phyloP scores from a whole-genome alignment of 2,888 invertebrate genomes.

The Drosophila suboccidentalis region DNA sequence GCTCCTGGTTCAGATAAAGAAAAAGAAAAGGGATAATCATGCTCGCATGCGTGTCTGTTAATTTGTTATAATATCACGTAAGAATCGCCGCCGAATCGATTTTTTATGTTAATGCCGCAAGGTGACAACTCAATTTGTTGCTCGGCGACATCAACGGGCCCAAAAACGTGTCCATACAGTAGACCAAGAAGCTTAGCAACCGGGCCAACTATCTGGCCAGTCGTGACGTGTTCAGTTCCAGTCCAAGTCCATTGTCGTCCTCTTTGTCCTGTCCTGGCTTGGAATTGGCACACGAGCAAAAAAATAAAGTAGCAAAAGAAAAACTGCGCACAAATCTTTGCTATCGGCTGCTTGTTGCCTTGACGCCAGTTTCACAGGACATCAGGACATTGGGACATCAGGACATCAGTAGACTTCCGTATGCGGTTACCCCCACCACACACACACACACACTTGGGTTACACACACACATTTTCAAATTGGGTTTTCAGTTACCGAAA shows the following conservation, averaged over 20 bases:
- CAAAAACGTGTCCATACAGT: conserved; percentile 61
- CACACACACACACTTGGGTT: conserved; percentile 35
- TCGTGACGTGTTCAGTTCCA: conserved; percentile 43
- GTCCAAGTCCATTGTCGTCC: conserved; percentile 17
- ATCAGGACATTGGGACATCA: background rate
- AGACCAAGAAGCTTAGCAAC: conserved; percentile 58
- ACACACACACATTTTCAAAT: conserved; percentile 28
- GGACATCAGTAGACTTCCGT: conserved; percentile 27
- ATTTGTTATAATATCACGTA: conserved; percentile 77
- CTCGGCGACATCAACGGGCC: conserved; percentile 18
- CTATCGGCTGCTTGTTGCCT: conserved; percentile 46
- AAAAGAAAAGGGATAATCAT: conserved; percentile 67
- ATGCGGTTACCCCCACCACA: conserved; percentile 21
- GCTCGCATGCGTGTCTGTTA: conserved; percentile 59
- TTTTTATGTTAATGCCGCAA: conserved; percentile 73
- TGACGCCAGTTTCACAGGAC: conserved; percentile 48
- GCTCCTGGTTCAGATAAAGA: background rate
- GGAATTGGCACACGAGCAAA: conserved; percentile 20
- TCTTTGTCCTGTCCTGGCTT: background rate
- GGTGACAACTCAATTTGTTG: conserved; percentile 77
- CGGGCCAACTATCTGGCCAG: conserved; percentile 22
- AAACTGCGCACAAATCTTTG: conserved; percentile 35
- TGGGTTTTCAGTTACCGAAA: conserved; percentile 56
- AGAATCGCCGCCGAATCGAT: conserved; percentile 67
- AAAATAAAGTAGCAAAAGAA: background rate